Evolutionary conservation across 2,113 vertebrate genomes (phyloP), one percentile per base, ranked within the genome.

Genomic region (Motacilla tschutschensis): DNA sequence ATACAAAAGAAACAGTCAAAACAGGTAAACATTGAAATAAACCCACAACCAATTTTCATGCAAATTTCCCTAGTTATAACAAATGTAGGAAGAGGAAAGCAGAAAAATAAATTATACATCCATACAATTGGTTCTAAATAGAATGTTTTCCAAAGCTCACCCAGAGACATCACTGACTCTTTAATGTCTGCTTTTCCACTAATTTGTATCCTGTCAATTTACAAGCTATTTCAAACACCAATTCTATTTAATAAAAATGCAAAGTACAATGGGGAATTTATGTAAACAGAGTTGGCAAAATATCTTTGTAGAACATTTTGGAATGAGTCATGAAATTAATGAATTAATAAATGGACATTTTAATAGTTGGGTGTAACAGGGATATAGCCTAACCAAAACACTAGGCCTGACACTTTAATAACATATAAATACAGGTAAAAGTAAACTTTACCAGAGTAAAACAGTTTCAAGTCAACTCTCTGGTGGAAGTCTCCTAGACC

Each of bases 171-270:
- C 84, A 85, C 58, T 5, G 31, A 74, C 60, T 93, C 79, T 58
- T 88, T 53, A 92, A 83, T 51, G 6, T 82, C 85, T 88, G 46
- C 64, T 87, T 92, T 88, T 72, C 69, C n/a, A 47, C 86, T 92
- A 90, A 94, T 93, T 93, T 89, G 82, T 93, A 91, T 72, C 87
- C 72, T 93, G 87, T 75, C 90, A 91, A 87, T 94, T 94, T 90
- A 85, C 79, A 85, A 87, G 79, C 72, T 93, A 87, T 91, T 93
- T 88, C 81, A 78, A 92, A 91, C 58, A 90, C 76, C 84, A 90
- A 57, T 67, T 77, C 89, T 91, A 85, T 93, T 89, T 78, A 93
- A 93, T 90, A 91, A 95, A 93, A 94, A 93, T 90, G 90, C 72
- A 78, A 89, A 94, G 79, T 83, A 91, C 90, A 94, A 80, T 75